Evolutionary conservation across 1,140 invertebrate genomes (phyloP).

Genomic region (Drosophila varians): DNA sequence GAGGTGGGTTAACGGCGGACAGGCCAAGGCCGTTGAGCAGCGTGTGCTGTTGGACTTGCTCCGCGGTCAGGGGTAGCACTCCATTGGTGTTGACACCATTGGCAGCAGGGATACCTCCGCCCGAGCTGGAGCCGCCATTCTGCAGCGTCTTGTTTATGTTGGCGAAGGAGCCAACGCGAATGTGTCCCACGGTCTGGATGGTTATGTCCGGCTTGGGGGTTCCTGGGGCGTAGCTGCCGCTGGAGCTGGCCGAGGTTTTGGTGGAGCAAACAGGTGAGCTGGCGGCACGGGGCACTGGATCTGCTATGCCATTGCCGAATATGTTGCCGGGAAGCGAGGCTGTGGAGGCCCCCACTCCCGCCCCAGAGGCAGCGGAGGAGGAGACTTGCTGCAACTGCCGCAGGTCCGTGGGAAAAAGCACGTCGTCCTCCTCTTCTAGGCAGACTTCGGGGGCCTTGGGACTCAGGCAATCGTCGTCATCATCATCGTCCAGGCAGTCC

Average conservation of each 20-base stretch:
- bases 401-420: conserved; percentile 71
- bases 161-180: conserved; percentile 73
- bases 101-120: conserved; percentile 17
- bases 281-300: conserved; percentile 43
- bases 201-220: conserved; percentile 61
- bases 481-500: conserved; percentile 74
- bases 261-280: conserved; percentile 69
- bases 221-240: conserved; percentile 56
- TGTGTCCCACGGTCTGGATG: conserved; percentile 68
- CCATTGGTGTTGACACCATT: conserved; percentile 22
- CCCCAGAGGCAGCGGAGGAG: neutral
- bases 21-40: conserved; percentile 67
- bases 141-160: conserved; percentile 68
- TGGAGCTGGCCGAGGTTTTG: conserved; percentile 61
- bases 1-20: conserved; percentile 65
- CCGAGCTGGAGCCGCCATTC: conserved; percentile 39
- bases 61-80: conserved; percentile 53
- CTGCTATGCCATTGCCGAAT: conserved; percentile 6
- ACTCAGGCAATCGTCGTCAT: conserved; percentile 76
- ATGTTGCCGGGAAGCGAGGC: conserved; percentile 15
- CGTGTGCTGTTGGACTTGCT: conserved; percentile 71
- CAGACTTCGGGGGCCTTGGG: conserved; percentile 79
- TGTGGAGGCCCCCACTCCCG: neutral
- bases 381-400: conserved; percentile 53
- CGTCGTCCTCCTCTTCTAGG: conserved; percentile 76